Evolutionary conservation across 92 coral and sea anemone genomes (phyloP).

Genomic region (Palythoa heliodiscus): DNA sequence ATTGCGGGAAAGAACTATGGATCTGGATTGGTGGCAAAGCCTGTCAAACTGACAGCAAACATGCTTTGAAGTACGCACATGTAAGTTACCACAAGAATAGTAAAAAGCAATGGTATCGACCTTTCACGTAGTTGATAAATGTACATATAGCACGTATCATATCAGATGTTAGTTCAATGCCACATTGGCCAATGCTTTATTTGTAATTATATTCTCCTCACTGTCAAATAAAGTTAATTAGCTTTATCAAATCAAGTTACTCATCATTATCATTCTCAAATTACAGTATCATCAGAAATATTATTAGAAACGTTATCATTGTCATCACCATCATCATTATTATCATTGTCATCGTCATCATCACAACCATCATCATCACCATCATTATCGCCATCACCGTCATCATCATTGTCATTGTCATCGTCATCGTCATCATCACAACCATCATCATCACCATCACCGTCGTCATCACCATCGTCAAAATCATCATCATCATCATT

Average conservation of each 20-base stretch:
- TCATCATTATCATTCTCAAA: background rate
- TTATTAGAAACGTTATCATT: background rate
- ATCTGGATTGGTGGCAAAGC: conserved; percentile 28
- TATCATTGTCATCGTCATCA: background rate
- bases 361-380: background rate
- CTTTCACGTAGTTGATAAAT: background rate
- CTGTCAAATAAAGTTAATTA: background rate
- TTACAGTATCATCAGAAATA: background rate
- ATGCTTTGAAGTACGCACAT: conserved; percentile 14
- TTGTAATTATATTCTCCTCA: too few species aligned
- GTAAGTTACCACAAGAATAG: background rate
- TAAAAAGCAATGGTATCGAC: background rate
- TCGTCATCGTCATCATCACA: background rate
- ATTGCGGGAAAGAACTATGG: conserved; percentile 35
- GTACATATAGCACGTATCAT: background rate
- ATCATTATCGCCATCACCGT: background rate
- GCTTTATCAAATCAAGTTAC: background rate
- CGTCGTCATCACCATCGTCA: background rate
- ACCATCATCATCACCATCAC: background rate
- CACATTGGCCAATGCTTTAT: too few species aligned
- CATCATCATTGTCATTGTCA: background rate
- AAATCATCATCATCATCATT: background rate
- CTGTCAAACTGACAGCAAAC: background rate
- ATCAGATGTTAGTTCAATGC: too few species aligned
- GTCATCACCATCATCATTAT: background rate